These are phyloP conservation scores for Nematolebias whitei DNA, from an alignment of 2,113 vertebrate genomes.

Conservation along the genomic window DNA sequence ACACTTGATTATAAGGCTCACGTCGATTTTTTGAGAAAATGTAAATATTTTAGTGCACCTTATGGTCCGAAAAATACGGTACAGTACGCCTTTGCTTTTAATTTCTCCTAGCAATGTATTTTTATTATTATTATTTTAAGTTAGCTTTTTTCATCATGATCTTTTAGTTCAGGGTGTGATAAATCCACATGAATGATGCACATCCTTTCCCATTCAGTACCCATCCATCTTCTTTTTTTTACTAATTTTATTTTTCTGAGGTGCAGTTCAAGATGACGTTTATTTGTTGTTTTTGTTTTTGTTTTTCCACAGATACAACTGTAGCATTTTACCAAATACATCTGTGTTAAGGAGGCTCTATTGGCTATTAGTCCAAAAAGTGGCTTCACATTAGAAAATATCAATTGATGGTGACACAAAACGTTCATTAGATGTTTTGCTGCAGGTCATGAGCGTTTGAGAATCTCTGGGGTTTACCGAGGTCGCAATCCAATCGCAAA, in stretches of 20 bases:
- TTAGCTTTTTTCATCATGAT: slow-evolving; percentile 12
- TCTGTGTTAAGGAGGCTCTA: background rate
- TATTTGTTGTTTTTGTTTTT: too few species aligned
- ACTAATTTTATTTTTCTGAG: background rate
- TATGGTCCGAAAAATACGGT: too few species aligned
- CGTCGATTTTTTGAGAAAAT: too few species aligned
- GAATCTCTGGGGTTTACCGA: background rate
- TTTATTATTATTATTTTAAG: too few species aligned
- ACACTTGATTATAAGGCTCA: too few species aligned
- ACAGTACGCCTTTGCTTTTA: too few species aligned
- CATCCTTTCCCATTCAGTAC: too few species aligned
- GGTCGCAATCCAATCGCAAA: background rate
- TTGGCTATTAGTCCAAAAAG: background rate
- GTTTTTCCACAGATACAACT: background rate
- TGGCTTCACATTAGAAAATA: background rate
- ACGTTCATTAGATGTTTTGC: background rate
- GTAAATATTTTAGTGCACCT: too few species aligned
- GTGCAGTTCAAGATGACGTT: background rate
- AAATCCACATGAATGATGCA: background rate
- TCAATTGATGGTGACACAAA: background rate
- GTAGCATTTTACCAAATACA: background rate
- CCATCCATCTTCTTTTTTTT: too few species aligned
- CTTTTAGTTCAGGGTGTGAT: slow-evolving; percentile 5
- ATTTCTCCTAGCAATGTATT: too few species aligned
- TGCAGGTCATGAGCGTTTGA: slow-evolving; percentile 3